Evolutionary conservation across 2,888 invertebrate species (phyloP).

Genomic region (Drosophila quasianomalipes): DNA sequence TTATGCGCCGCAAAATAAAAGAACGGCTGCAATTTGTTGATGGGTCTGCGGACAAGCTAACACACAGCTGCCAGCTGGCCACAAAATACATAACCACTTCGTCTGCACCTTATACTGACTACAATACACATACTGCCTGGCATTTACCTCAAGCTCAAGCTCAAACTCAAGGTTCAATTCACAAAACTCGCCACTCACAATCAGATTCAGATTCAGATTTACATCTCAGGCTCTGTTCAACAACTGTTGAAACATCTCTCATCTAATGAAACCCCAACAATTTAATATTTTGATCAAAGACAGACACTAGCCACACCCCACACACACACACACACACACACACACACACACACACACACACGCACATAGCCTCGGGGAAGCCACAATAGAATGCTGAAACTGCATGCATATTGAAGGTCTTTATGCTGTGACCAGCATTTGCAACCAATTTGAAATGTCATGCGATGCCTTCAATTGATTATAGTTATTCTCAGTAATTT

Average conservation of each 20-base stretch:
- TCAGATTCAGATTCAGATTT: constrained; percentile 9
- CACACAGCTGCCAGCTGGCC: constrained; percentile 29
- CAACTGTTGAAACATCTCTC: constrained; percentile 36
- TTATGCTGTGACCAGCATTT: not conserved
- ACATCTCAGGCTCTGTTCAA: constrained; percentile 18
- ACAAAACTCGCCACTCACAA: not conserved
- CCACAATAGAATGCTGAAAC: constrained; percentile 23
- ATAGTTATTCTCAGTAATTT: not conserved
- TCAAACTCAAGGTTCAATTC: constrained; percentile 12
- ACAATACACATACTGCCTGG: not conserved
- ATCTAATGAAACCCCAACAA: constrained; percentile 33
- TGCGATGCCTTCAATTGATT: constrained; percentile 7
- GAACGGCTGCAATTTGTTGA: constrained; percentile 60
- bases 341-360: not conserved
- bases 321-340: not conserved
- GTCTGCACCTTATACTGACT: not conserved
- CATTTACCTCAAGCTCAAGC: constrained; percentile 9
- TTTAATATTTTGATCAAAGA: constrained; percentile 59
- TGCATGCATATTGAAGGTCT: not conserved
- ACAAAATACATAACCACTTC: constrained; percentile 12
- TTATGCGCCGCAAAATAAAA: constrained; percentile 32
- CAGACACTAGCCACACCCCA: constrained; percentile 8
- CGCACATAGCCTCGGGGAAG: constrained; percentile 26
- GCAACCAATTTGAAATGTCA: not conserved
- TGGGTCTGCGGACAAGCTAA: constrained; percentile 49